Percentiles rank a stretch among this genome's conserved stretches.
Evolutionary conservation across 2,888 invertebrate species (phyloP).

Genomic region (Ennomos quercinarius): DNA sequence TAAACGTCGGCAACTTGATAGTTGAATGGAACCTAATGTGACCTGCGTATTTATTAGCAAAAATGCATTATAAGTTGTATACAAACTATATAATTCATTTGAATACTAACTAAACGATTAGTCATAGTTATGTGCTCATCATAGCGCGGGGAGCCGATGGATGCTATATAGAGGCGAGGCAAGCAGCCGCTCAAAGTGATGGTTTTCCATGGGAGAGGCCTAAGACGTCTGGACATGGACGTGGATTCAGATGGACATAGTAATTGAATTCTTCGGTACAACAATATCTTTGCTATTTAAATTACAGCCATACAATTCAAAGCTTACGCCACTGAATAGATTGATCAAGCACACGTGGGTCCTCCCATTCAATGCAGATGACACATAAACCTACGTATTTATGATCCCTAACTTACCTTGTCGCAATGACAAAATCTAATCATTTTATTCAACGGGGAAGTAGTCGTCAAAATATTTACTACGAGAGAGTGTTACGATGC

Average conservation of each 20-base stretch:
- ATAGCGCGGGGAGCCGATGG: too few relatives aligned
- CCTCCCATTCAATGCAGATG: slow-evolving; percentile 42
- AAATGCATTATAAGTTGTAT: too few relatives aligned
- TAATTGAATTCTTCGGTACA: too few relatives aligned
- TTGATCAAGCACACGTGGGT: slow-evolving; percentile 35
- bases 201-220: too few relatives aligned
- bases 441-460: background rate
- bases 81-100: too few relatives aligned
- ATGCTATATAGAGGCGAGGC: too few relatives aligned
- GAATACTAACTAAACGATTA: too few relatives aligned
- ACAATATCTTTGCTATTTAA: slow-evolving; percentile 10
- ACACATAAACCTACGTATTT: slow-evolving; percentile 19
- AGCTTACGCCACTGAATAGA: slow-evolving; percentile 29
- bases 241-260: too few relatives aligned
- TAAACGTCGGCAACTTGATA: too few relatives aligned
- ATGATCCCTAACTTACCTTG: slow-evolving; percentile 15
- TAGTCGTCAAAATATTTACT: slow-evolving; percentile 5
- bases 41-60: background rate
- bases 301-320: slow-evolving; percentile 8
- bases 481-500: slow-evolving; percentile 6
- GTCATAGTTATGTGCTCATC: too few relatives aligned
- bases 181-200: too few relatives aligned
- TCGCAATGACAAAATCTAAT: slow-evolving; percentile 9
- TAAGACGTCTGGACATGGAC: too few relatives aligned
- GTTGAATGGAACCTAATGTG: background rate